Base-by-base conservation (phyloP, 1,140 invertebrate species). In the Berghia stephanieae region DNA sequence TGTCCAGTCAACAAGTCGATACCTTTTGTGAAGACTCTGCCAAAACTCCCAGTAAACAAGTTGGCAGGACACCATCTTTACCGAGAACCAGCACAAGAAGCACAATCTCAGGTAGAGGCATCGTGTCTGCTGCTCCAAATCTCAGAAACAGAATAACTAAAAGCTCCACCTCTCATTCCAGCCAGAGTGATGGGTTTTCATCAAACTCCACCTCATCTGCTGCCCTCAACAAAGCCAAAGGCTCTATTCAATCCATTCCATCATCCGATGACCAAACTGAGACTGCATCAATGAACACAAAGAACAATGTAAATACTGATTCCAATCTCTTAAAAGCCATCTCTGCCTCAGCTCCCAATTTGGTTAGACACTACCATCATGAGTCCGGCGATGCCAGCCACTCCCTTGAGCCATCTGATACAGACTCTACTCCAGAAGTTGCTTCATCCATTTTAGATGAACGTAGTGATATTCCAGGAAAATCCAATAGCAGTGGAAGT, bases 381-480 rank as follows among this genome's bases (percentile, higher is more conserved):
- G 68, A 76, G 1, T n/a, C n/a, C n/a, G 78, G 72, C 74, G 79
- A 77, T 60, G 79, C 79, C 70, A 73, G 75, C 31, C 70, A 57
- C 13, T 75, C 55, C n/a, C 67, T 63, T 18, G 73, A 66, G 21
- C 55, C 73, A 2, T 55, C 44, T 13, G 71, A 73, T 42, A 73
- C 71, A 4, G 71, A 73, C n/a, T 43, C 73, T 43, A 75, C 73
- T 3, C 24, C 42, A 71, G 36, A 6, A 8, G 4, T 43, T 71
- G n/a, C 10, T 40, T 6, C 77, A 2, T 80, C 83, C 18, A 78
- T 79, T 40, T 66, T 82, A 10, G 69, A 79, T 2, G 83, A 85
- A 24, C 73, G 83, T 44, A 80, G 73, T 10, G 82, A 83, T 8
- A 76, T 84, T 21, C 82, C 80, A 6, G 84, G 84, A 13, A 85